phyloP scores from a whole-genome alignment of 1,140 invertebrate genomes.

The Drosophila suzukii region DNA sequence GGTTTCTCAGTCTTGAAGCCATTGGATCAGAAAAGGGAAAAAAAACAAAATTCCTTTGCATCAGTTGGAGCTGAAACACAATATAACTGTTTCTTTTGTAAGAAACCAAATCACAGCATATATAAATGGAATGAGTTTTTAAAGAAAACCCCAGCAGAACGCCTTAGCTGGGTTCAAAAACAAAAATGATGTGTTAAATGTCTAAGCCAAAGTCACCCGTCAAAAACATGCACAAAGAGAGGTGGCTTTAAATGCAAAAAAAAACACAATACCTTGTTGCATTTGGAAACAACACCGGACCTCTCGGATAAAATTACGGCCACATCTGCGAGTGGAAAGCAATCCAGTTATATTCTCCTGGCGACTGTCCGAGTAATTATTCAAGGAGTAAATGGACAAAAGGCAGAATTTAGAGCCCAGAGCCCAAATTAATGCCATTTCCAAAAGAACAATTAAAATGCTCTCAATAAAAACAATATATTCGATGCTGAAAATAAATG shows the following conservation, averaged over 20 bases:
- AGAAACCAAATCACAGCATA: background rate
- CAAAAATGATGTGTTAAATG: conserved; percentile 2
- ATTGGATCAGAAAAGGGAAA: too few species aligned
- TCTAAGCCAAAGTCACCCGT: background rate
- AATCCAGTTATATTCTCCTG: conserved; percentile 1
- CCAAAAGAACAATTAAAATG: too few species aligned
- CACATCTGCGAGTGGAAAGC: too few species aligned
- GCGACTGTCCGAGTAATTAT: background rate
- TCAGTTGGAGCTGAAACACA: background rate
- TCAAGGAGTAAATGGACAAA: too few species aligned
- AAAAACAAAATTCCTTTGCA: too few species aligned
- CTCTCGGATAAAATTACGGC: too few species aligned
- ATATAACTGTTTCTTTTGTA: background rate
- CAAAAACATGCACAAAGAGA: background rate
- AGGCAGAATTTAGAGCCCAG: too few species aligned
- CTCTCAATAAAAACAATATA: too few species aligned
- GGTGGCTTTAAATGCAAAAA: background rate
- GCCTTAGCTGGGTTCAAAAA: background rate
- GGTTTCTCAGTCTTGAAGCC: too few species aligned
- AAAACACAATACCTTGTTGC: background rate
- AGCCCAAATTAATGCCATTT: too few species aligned
- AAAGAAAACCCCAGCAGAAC: background rate
- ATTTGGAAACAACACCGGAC: background rate
- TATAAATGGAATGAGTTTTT: conserved; percentile 2
- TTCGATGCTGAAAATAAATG: too few species aligned